These are phyloP conservation scores for Diarsia rubi DNA, from an alignment of 2,888 invertebrate genomes.

Conservation along the genomic window DNA sequence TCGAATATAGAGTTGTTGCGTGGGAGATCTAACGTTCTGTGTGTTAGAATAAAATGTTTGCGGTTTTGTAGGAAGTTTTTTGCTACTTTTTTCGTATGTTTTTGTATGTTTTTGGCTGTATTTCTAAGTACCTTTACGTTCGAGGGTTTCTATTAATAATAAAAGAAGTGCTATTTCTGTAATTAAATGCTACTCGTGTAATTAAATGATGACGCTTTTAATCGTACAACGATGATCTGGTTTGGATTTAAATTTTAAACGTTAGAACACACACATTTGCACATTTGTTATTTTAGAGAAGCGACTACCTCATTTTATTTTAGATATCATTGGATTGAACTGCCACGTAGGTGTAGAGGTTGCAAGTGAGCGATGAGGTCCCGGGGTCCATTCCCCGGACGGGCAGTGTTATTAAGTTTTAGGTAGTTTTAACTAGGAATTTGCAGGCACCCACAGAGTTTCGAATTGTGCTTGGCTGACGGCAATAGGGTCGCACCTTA, in stretches of 20 bases:
- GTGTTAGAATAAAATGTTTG: conserved; percentile 13
- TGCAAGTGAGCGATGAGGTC: not conserved
- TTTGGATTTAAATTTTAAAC: not conserved
- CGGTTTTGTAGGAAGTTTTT: conserved; percentile 24
- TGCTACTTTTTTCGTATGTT: not conserved
- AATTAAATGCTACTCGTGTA: no score
- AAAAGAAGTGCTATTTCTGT: not conserved
- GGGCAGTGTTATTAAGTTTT: not conserved
- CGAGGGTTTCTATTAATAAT: not conserved
- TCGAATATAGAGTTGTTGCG: conserved; percentile 58
- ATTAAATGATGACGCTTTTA: not conserved
- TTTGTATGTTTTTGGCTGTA: not conserved
- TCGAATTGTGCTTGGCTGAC: not conserved
- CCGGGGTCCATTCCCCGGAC: not conserved
- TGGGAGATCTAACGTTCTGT: conserved; percentile 42
- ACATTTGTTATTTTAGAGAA: no score
- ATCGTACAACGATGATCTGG: no score
- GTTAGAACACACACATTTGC: no score
- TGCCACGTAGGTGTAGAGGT: not conserved
- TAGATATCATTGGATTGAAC: not conserved
- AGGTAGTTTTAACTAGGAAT: no score
- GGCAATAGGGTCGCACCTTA: no score
- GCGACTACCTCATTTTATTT: not conserved
- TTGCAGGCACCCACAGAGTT: not conserved
- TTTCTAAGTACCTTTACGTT: not conserved